Conservation (phyloP, 2,888 invertebrate genomes). For the Molorchus minor region DNA sequence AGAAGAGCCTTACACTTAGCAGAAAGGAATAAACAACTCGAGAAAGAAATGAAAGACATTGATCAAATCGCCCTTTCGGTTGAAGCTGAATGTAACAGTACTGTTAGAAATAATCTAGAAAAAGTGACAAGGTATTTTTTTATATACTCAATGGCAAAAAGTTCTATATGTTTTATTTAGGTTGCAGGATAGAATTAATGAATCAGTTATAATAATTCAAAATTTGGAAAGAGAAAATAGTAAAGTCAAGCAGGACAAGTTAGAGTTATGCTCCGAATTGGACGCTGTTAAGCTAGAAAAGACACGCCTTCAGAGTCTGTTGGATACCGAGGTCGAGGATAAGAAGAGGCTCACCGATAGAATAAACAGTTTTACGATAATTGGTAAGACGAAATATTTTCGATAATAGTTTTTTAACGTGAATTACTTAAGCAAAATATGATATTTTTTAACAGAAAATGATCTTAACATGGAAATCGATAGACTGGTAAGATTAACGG, state of each 20-base stretch:
- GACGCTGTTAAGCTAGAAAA: slow-evolving; percentile 67
- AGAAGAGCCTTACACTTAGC: slow-evolving; percentile 76
- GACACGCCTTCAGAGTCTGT: slow-evolving; percentile 66
- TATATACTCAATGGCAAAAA: background rate
- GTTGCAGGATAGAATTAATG: slow-evolving; percentile 64
- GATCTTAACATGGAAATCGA: slow-evolving; percentile 66
- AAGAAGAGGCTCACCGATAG: slow-evolving; percentile 67
- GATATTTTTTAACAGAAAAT: slow-evolving; percentile 57
- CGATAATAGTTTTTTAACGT: no score
- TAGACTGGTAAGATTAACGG: slow-evolving; percentile 61
- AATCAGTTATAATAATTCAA: slow-evolving; percentile 62
- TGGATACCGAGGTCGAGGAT: slow-evolving; percentile 67
- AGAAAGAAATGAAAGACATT: slow-evolving; percentile 76
- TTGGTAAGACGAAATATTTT: slow-evolving; percentile 60
- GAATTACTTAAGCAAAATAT: no score
- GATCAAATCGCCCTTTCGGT: slow-evolving; percentile 78
- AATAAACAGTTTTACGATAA: slow-evolving; percentile 69
- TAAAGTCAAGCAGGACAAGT: slow-evolving; percentile 62
- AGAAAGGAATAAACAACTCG: slow-evolving; percentile 75
- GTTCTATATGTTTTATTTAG: slow-evolving; percentile 33
- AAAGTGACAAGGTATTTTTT: slow-evolving; percentile 60
- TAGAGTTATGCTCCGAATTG: slow-evolving; percentile 63
- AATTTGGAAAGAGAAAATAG: slow-evolving; percentile 63
- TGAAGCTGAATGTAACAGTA: slow-evolving; percentile 79
- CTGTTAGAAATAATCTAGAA: slow-evolving; percentile 69